Percentiles rank a stretch among this genome's conserved stretches.
Evolutionary conservation across 2,113 vertebrate species (phyloP).

Genomic region (Orthonyx spaldingii): DNA sequence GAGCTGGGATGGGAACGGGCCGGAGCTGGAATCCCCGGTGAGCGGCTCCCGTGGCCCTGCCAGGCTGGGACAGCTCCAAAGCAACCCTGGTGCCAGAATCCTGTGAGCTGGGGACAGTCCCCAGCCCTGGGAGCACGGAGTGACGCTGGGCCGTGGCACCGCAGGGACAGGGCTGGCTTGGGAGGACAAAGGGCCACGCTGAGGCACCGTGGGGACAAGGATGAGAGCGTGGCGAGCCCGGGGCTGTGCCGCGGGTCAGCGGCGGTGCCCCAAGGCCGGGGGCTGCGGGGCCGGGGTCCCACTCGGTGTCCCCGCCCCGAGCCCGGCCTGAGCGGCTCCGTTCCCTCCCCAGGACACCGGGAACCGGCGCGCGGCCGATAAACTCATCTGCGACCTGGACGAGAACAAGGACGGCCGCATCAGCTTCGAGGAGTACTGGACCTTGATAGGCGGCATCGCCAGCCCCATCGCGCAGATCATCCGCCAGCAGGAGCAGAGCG

Average conservation of each 20-base stretch:
- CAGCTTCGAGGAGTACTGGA: slow-evolving; percentile 81
- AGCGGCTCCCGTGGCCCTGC: rapidly evolving
- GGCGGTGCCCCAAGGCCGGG: too few relatives aligned
- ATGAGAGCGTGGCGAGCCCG: too few relatives aligned
- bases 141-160: too few relatives aligned
- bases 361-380: slow-evolving; percentile 72
- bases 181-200: too few relatives aligned
- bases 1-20: not conserved
- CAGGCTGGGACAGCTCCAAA: too few relatives aligned
- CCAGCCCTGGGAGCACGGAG: too few relatives aligned
- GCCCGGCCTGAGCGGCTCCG: rapidly evolving
- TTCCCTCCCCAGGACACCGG: slow-evolving; percentile 65
- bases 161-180: too few relatives aligned
- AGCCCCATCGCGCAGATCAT: slow-evolving; percentile 74
- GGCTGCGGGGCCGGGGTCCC: rapidly evolving
- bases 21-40: rapidly evolving
- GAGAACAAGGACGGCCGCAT: slow-evolving; percentile 75
- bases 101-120: too few relatives aligned
- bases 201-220: too few relatives aligned
- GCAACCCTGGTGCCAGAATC: too few relatives aligned
- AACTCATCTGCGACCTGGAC: slow-evolving; percentile 75
- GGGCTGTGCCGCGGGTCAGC: too few relatives aligned
- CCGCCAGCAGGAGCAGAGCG: slow-evolving; percentile 68
- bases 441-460: slow-evolving; percentile 78
- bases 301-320: too few relatives aligned